Percentiles rank a stretch among this genome's conserved stretches.
These are phyloP conservation scores for Malacoctenus gilli DNA, from an alignment of 2,797 vertebrate species.

Conservation along the genomic window DNA sequence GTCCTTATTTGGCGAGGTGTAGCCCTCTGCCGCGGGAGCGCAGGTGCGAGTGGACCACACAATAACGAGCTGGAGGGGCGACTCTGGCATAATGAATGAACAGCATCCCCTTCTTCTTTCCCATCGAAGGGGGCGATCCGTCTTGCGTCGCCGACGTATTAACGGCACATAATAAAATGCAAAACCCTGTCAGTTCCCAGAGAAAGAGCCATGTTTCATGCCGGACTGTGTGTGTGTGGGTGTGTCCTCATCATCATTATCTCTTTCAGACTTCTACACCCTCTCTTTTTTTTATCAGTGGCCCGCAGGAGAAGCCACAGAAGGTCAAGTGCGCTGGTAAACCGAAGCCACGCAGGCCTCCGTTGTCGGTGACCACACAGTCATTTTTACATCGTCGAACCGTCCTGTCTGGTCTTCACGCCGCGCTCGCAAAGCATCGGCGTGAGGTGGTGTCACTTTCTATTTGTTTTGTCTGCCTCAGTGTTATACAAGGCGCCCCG, in stretches of 20 bases:
- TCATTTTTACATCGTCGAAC: constrained; percentile 25
- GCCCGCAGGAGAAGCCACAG: constrained; percentile 32
- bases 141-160: background rate
- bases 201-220: constrained; percentile 13
- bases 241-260: constrained; percentile 41
- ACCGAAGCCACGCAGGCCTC: constrained; percentile 20
- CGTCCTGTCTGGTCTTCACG: background rate
- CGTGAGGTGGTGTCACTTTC: constrained; percentile 53
- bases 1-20: constrained; percentile 75
- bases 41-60: constrained; percentile 63
- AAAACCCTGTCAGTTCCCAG: constrained; percentile 2
- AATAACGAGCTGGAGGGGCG: constrained; percentile 53
- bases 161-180: constrained; percentile 27
- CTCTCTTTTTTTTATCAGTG: constrained; percentile 51
- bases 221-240: constrained; percentile 13
- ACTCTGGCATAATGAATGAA: constrained; percentile 43
- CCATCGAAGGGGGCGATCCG: background rate
- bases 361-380: constrained; percentile 12
- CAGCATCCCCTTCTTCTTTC: background rate
- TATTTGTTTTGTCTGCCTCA: constrained; percentile 44
- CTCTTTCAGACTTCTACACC: constrained; percentile 45
- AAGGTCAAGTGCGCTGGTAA: constrained; percentile 54
- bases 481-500: constrained; percentile 34
- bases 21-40: constrained; percentile 43
- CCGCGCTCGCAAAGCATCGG: constrained; percentile 21